phyloP scores from a whole-genome alignment of 1,140 invertebrate genomes.

The Andrena cerasifolii region DNA sequence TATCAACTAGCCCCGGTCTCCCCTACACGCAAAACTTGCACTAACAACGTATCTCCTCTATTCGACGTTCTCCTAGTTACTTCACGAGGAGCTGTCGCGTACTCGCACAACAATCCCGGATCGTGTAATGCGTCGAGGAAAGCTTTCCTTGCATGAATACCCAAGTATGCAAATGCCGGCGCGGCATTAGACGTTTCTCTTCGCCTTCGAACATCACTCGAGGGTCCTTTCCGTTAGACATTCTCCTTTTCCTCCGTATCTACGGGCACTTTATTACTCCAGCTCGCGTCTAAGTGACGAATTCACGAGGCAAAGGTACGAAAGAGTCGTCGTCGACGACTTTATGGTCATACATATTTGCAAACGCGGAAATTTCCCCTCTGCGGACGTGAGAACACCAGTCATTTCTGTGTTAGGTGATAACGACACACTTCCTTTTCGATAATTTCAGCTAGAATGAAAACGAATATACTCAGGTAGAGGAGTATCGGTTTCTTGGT shows the following conservation, averaged over 20 bases:
- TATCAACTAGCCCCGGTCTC: too few species aligned
- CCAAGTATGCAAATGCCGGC: slow-evolving; percentile 68
- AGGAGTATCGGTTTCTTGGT: too few species aligned
- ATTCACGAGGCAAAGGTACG: background rate
- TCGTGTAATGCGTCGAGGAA: slow-evolving; percentile 67
- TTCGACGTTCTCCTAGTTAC: slow-evolving; percentile 49
- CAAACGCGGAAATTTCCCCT: background rate
- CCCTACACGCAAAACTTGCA: too few species aligned
- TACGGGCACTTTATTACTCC: background rate
- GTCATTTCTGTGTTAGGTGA: too few species aligned
- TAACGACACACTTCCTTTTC: too few species aligned
- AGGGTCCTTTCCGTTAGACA: slow-evolving; percentile 42
- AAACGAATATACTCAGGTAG: too few species aligned
- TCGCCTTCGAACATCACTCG: slow-evolving; percentile 54
- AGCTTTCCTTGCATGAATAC: slow-evolving; percentile 70
- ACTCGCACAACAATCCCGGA: slow-evolving; percentile 67
- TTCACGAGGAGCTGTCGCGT: slow-evolving; percentile 54
- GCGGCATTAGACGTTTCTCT: slow-evolving; percentile 63
- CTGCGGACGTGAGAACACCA: too few species aligned
- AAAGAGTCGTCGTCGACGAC: background rate
- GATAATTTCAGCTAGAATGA: too few species aligned
- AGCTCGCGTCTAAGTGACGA: background rate
- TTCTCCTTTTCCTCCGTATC: background rate
- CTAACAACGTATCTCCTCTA: slow-evolving; percentile 1
- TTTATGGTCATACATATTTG: background rate